Evolutionary conservation across 2,797 vertebrate species (phyloP), one percentile per base, ranked within the genome.

Genomic region (Lagorchestes hirsutus): DNA sequence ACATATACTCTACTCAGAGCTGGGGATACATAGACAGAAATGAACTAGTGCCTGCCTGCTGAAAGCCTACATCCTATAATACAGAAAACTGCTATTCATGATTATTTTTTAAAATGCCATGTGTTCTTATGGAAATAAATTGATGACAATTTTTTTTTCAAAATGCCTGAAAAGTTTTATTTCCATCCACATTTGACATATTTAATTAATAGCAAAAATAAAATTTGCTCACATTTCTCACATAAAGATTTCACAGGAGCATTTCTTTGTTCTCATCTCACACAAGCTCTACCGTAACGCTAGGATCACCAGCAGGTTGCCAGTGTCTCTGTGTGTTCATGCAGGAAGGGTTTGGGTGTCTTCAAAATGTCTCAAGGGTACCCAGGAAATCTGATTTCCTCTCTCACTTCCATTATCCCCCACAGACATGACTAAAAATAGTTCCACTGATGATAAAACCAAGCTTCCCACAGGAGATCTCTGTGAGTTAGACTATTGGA

Each of bases 111-210:
- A 16, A 74, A 82, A 87, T 28, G 74, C 2, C 40, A 87, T 28
- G 40, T 50, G 24, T 50, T 8, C 22, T 91, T 54, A 10, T 55
- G 34, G 91, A 52, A 93, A 74, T 54, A 93, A 57, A 92, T n/a
- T 93, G 29, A 56, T 29, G 27, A 67, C 11, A 54, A 55, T 50
- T 56, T 52, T 90, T 90, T 46, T 93, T 67, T 28, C 67, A 87
- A 8, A 95, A 97, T 91, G 46, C 54, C 57, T 94, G 56, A 97
- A 96, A 97, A 97, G 58, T 56, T 97, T 95, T 52, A 92, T 95
- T 98, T 96, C 93, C 57, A 82, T 96, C 93, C 96, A 95, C 93
- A 90, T 95, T 95, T 96, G 94, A 97, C 74, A 82, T 34, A 94
- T 55, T 94, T 95, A 97, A 87, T 94, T 5, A 0, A 96, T 40